These are phyloP conservation scores for Drosophila virilis DNA, from an alignment of 1,140 invertebrate species.

Conservation along the genomic window DNA sequence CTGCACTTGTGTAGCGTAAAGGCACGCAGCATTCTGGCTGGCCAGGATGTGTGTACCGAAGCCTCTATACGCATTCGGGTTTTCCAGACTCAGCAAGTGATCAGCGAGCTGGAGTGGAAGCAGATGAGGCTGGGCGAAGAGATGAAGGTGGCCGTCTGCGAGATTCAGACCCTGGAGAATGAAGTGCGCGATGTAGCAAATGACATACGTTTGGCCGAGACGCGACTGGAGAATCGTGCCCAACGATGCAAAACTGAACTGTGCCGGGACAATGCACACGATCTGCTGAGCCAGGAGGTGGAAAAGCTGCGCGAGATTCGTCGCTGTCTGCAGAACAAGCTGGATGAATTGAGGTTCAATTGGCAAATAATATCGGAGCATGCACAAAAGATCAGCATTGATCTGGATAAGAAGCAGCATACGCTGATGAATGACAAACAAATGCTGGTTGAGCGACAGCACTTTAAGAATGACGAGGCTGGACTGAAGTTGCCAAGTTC, in stretches of 20 bases:
- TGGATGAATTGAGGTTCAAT: conserved; percentile 88
- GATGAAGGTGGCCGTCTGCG: conserved; percentile 90
- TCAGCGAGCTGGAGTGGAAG: conserved; percentile 95
- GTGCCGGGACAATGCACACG: conserved; percentile 90
- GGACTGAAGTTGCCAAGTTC: conserved; percentile 39
- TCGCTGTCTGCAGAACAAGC: conserved; percentile 88
- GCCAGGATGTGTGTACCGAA: conserved; percentile 92
- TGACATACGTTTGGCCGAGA: conserved; percentile 90
- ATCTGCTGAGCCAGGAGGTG: conserved; percentile 89
- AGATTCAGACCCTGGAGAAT: conserved; percentile 88
- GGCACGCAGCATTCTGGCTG: conserved; percentile 90
- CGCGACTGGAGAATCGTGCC: conserved; percentile 90
- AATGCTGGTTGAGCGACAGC: conserved; percentile 88
- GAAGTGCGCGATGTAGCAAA: conserved; percentile 88
- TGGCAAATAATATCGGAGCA: conserved; percentile 89
- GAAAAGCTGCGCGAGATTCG: conserved; percentile 88
- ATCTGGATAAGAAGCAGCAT: conserved; percentile 89
- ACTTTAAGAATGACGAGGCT: conserved; percentile 85
- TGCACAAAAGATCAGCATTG: conserved; percentile 87
- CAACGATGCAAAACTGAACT: conserved; percentile 91
- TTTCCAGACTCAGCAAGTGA: conserved; percentile 92
- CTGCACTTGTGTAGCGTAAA: conserved; percentile 90
- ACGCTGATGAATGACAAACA: conserved; percentile 89
- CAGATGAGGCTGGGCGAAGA: conserved; percentile 93
- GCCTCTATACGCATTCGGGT: conserved; percentile 92